phyloP scores from a whole-genome alignment of 92 coral and sea anemone genomes.

The Pocillopora grandis region DNA sequence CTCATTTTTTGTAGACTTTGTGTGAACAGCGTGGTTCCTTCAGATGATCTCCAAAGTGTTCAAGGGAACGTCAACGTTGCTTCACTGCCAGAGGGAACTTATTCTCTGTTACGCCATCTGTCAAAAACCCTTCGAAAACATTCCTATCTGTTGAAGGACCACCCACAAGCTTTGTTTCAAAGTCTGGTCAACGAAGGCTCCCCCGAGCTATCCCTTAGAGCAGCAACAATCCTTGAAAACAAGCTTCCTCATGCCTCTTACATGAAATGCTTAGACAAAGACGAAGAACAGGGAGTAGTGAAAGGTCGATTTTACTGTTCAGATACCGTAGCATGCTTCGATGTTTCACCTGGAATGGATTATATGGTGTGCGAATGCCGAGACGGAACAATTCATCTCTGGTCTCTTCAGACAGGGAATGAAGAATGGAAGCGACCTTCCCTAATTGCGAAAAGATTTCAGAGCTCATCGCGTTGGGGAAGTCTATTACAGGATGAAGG shows the following conservation, averaged over 20 bases:
- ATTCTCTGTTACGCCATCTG: background rate
- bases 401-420: constrained; percentile 18
- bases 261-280: constrained; percentile 1
- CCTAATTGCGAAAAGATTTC: background rate
- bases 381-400: constrained; percentile 20
- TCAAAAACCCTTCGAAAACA: background rate
- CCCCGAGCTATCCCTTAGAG: background rate
- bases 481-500: background rate
- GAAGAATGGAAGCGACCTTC: background rate
- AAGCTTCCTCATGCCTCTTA: background rate
- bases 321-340: constrained; percentile 7
- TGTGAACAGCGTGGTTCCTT: background rate
- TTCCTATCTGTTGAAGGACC: background rate
- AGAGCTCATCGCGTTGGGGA: background rate
- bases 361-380: constrained; percentile 28
- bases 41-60: background rate
- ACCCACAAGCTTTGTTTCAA: background rate
- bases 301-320: constrained; percentile 30
- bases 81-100: background rate
- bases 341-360: constrained; percentile 27
- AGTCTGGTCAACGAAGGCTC: background rate
- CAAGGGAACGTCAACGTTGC: background rate
- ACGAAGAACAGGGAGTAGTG: background rate
- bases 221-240: background rate
- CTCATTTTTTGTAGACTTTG: constrained; percentile 11